Evolutionary conservation across 2,888 invertebrate species (phyloP), one percentile per base, ranked within the genome.

Genomic region (Temnothorax rugatulus): DNA sequence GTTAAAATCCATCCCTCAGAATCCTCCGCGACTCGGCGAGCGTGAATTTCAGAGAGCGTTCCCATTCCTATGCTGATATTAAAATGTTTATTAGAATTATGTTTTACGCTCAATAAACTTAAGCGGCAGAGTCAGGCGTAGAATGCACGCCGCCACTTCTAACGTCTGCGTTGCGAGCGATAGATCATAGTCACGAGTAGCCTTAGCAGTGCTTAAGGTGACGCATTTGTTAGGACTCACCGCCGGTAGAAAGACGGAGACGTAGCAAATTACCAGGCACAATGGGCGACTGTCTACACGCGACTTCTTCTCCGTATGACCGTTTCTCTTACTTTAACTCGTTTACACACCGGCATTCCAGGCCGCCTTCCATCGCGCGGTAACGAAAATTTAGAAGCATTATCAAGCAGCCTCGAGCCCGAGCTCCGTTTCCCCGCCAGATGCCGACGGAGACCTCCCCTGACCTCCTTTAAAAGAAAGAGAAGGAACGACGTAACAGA

Each of bases 351-450:
- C 38, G 38, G 57, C 50, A 73, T 50, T 54, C 76, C 73, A 34
- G 77, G 69, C 74, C 52, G 68, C 68, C 15, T 64, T 82, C 84
- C 82, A 74, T 73, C 68, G 66, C 41, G 41, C 74, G 81, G 81
- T 88, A 90, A 87, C 88, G 90, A 87, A 90, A 91, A 89, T 89
- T 89, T 91, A 91, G 87, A 83, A 79, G 88, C 84, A 82, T 90
- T 90, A 90, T 87, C 87, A 89, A 82, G 84, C 85, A 66, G 50
- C 44, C 69, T 68, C 76, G 85, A 9, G 82, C 61, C 57, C 85
- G 68, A 29, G 61, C 44, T 41, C 21, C 13, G 34, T 83, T 61
- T 66, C 54, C 66, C 76, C 61, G 9, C 61, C 83, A 69, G 84
- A 54, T 64, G 69, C 61, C 47, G 38, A 21, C 57, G 69, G 13